phyloP scores from a whole-genome alignment of 2,888 invertebrate species.

The Arge pagana region DNA sequence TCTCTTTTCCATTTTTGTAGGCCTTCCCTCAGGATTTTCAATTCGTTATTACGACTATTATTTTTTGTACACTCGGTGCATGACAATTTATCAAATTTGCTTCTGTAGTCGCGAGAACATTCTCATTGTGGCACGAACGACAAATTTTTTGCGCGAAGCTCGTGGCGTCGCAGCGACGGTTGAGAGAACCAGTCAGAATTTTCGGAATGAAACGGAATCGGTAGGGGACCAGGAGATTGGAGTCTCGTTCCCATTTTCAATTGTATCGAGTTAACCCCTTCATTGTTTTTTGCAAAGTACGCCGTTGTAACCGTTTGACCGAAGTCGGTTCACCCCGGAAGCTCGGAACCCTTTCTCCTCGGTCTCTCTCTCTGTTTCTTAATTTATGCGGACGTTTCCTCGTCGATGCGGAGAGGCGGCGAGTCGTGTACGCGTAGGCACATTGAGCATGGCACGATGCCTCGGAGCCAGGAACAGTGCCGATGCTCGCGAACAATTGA shows the following conservation, averaged over 20 bases:
- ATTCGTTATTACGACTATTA: too few relatives aligned
- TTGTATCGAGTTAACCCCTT: constrained; percentile 53
- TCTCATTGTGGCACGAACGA: constrained; percentile 1
- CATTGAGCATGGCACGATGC: background rate
- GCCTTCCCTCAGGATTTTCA: too few relatives aligned
- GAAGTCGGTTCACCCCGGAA: constrained; percentile 41
- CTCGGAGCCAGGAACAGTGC: background rate
- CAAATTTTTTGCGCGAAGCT: background rate
- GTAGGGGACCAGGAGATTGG: too few relatives aligned
- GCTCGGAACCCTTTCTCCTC: constrained; percentile 18
- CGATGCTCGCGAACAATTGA: constrained; percentile 11
- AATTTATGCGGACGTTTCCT: background rate
- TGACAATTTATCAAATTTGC: too few relatives aligned
- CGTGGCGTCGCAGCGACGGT: constrained; percentile 22
- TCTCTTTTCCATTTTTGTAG: too few relatives aligned
- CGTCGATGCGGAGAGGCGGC: background rate
- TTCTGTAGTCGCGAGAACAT: too few relatives aligned
- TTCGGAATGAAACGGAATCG: too few relatives aligned
- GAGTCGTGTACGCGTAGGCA: background rate
- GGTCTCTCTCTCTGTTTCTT: background rate
- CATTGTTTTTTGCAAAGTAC: constrained; percentile 43
- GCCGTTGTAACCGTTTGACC: constrained; percentile 50
- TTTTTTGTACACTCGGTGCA: too few relatives aligned
- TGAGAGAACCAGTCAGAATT: background rate
- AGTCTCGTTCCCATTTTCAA: constrained; percentile 44